These are phyloP conservation scores for Caenorhabditis sp. DNA, from an alignment of 2,888 invertebrate genomes.

Conservation along the genomic window DNA sequence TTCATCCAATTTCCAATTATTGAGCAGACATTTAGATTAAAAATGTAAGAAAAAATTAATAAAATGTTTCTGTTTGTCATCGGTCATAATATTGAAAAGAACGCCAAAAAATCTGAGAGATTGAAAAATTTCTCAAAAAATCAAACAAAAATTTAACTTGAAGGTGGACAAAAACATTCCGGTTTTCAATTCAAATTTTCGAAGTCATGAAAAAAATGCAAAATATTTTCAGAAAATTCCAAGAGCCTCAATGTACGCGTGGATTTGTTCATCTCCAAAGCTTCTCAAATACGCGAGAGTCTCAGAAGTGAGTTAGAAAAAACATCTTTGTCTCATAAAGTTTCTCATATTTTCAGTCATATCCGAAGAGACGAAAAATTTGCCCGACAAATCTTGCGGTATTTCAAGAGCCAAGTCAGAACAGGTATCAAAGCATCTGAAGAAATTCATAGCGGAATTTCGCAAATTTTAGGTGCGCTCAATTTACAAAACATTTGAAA, in stretches of 20 bases:
- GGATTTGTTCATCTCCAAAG: conserved; percentile 27
- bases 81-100: too few relatives aligned
- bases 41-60: background rate
- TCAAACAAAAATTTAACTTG: too few relatives aligned
- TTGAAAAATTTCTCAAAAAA: too few relatives aligned
- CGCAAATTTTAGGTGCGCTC: conserved; percentile 6
- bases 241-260: conserved; percentile 20
- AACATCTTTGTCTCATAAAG: background rate
- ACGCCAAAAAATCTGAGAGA: too few relatives aligned
- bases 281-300: conserved; percentile 17
- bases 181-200: background rate
- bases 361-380: conserved; percentile 18
- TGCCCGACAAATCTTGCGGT: conserved; percentile 25
- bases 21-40: too few relatives aligned
- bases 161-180: background rate
- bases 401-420: conserved; percentile 24
- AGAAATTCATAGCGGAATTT: background rate
- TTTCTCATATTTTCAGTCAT: conserved; percentile 22
- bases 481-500: conserved; percentile 36
- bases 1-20: too few relatives aligned
- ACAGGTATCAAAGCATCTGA: conserved; percentile 10
- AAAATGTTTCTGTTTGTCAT: too few relatives aligned
- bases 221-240: conserved; percentile 20
- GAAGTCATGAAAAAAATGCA: too few relatives aligned
- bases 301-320: conserved; percentile 19